phyloP scores from a whole-genome alignment of 2,113 vertebrate species.

The Entelurus aequoreus region DNA sequence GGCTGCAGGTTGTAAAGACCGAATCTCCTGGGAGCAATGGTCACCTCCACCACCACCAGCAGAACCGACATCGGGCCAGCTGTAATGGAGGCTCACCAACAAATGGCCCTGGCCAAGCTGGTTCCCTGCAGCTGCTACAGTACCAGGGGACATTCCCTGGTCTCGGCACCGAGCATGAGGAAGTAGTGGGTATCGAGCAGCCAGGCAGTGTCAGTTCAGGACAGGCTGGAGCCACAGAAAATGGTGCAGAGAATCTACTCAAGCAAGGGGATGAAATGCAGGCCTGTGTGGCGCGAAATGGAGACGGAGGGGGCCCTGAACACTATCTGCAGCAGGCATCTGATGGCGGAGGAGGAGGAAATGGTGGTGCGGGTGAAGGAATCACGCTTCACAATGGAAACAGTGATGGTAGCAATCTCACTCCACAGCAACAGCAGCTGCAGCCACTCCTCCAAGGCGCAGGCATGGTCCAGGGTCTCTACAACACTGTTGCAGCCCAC shows the following conservation, averaged over 20 bases:
- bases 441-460: conserved; percentile 87
- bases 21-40: conserved; percentile 79
- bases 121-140: conserved; percentile 92
- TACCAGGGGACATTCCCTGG: conserved; percentile 89
- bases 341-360: conserved; percentile 47
- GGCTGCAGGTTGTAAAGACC: conserved; percentile 82
- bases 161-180: conserved; percentile 78
- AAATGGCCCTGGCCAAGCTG: conserved; percentile 77
- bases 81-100: conserved; percentile 83
- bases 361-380: conserved; percentile 45
- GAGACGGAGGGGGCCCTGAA: conserved; percentile 76
- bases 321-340: conserved; percentile 83
- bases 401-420: conserved; percentile 55
- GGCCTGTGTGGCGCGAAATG: conserved; percentile 73
- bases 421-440: conserved; percentile 68
- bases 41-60: conserved; percentile 72
- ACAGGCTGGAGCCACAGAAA: conserved; percentile 62
- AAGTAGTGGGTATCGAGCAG: conserved; percentile 71
- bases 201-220: conserved; percentile 51
- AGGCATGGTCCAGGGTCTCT: conserved; percentile 90
- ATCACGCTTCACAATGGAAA: conserved; percentile 73
- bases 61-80: conserved; percentile 79
- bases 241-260: conserved; percentile 81
- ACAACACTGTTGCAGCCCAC: conserved; percentile 80
- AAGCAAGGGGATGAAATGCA: conserved; percentile 89